Base-by-base conservation (phyloP, 1,140 invertebrate species). In the Akabosia matsudoensis region DNA sequence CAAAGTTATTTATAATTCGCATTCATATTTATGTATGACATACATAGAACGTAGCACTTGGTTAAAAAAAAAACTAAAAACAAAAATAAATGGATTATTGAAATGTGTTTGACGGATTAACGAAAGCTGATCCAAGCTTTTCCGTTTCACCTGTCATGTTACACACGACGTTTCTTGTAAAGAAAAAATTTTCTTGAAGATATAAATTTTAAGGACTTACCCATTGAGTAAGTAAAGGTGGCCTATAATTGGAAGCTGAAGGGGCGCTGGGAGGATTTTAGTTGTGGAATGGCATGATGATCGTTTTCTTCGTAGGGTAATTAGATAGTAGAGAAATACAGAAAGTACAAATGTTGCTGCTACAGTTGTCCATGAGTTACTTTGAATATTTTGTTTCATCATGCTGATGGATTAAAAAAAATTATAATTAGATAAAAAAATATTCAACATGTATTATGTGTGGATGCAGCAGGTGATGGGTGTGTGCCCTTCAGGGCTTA, bases 161-260 rank as follows among this genome's bases (percentile, higher is more conserved):
- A 30, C 26, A 67, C 61, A 67, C 37, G 33, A 51, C n/a, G 74
- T 33, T 37, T 34, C 24, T n/a, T n/a, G n/a, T n/a, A n/a, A n/a
- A 54, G 33, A 30, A 70, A 4, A 34, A 70, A 18, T 18, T 18
- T 10, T 45, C 37, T 45, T 45, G 37, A 10, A 45, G 7, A 45
- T 45, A 45, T 45, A 45, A 45, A 10, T 45, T 18, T 52, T 73
- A n/a, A n/a, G 26, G 22, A 64, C 72, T 79, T 73, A 79, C 78
- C 80, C 80, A 28, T 79, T 22, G 13, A 79, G 74, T 26, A 81
- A 73, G 72, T 79, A 64, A 33, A 81, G 56, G 51, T 81, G 80
- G 2, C 80, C 80, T 45, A 81, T 51, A 4, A 81, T 37, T 0
- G 80, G 80, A 1, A 74, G 34, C 28, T 37, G 67, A 30, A 72